A percentile compares a stretch with the other conserved stretches of the same genome.
phyloP scores from a whole-genome alignment of 2,797 vertebrate genomes.

The Mastacembelus armatus region DNA sequence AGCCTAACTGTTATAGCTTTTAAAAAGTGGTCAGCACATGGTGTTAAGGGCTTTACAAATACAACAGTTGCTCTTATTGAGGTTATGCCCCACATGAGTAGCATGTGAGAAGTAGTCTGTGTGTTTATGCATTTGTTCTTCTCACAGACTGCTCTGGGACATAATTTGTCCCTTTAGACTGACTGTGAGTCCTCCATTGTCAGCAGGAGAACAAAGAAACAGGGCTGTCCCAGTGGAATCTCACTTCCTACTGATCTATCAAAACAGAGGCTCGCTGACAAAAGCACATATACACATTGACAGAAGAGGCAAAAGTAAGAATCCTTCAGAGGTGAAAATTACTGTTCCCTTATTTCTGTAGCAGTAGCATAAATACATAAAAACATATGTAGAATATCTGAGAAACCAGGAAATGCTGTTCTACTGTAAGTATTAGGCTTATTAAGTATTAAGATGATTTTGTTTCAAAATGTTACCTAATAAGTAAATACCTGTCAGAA shows the following conservation, averaged over 20 bases:
- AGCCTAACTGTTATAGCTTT: conserved; percentile 67
- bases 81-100: conserved; percentile 81
- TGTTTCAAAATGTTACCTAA: neutral
- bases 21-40: conserved; percentile 66
- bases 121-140: conserved; percentile 60
- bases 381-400: neutral
- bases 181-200: conserved; percentile 76
- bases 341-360: conserved; percentile 20
- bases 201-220: conserved; percentile 82
- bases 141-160: conserved; percentile 77
- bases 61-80: conserved; percentile 78
- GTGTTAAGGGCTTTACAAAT: conserved; percentile 69
- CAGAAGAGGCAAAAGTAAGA: conserved; percentile 24
- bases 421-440: neutral
- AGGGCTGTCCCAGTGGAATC: conserved; percentile 65
- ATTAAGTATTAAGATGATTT: neutral
- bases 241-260: conserved; percentile 77
- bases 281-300: conserved; percentile 39
- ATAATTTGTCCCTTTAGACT: conserved; percentile 73
- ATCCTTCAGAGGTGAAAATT: conserved; percentile 32
- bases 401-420: neutral
- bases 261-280: conserved; percentile 67
- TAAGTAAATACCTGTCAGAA: neutral
- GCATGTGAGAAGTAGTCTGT: conserved; percentile 72
- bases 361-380: conserved; percentile 5